phyloP scores from a whole-genome alignment of 2,113 vertebrate species.

The Alectura lathami region DNA sequence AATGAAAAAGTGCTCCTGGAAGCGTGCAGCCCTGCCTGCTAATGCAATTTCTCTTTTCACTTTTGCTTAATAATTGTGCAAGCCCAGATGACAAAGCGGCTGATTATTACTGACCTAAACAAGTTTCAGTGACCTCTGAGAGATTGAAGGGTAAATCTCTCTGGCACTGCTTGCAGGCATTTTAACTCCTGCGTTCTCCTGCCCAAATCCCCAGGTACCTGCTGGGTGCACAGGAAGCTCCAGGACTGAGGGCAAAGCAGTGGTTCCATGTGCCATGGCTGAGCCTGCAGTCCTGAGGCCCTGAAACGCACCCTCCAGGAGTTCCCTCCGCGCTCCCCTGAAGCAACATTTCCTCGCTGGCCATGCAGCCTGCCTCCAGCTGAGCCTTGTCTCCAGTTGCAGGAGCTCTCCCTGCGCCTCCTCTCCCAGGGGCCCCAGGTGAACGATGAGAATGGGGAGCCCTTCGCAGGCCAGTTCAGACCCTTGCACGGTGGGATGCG shows the following conservation, averaged over 20 bases:
- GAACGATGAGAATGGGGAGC: background rate
- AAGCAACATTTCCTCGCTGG: background rate
- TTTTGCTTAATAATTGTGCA: background rate
- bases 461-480: background rate
- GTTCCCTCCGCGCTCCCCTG: background rate
- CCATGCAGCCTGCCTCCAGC: accelerated
- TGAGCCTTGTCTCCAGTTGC: background rate
- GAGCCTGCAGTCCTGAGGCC: background rate
- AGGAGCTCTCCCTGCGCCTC: background rate
- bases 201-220: background rate
- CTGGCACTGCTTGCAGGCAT: background rate
- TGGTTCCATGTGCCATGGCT: background rate
- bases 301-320: background rate
- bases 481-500: background rate
- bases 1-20: background rate
- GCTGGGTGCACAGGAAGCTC: background rate
- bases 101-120: background rate
- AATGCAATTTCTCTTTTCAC: background rate
- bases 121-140: background rate
- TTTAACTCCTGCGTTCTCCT: background rate
- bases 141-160: background rate
- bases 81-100: background rate
- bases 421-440: background rate
- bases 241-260: background rate
- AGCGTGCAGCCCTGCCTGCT: background rate